Conservation (phyloP, 2,888 invertebrate species). For the Chloroclystis v-ata region DNA sequence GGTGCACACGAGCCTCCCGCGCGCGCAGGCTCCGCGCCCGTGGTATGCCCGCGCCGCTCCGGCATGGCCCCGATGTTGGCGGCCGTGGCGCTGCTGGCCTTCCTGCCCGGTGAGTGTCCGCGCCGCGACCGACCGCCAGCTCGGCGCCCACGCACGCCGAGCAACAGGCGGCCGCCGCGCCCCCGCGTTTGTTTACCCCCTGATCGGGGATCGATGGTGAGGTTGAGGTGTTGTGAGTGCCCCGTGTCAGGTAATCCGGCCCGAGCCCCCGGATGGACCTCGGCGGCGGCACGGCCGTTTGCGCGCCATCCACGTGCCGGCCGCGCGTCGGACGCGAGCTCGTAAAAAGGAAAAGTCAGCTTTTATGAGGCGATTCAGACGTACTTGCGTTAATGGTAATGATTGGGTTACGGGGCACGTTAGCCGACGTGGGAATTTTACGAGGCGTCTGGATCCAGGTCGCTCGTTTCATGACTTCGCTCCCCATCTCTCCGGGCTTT, state of each 20-base stretch:
- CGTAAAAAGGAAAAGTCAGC: slow-evolving; percentile 47
- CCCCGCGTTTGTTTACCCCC: slow-evolving; percentile 58
- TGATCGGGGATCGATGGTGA: slow-evolving; percentile 46
- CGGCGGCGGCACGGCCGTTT: slow-evolving; percentile 9
- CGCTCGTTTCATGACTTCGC: slow-evolving; percentile 29
- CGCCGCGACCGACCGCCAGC: slow-evolving; percentile 28
- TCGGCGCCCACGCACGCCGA: slow-evolving; percentile 28
- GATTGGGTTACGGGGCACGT: slow-evolving; percentile 38
- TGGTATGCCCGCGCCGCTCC: slow-evolving; percentile 75
- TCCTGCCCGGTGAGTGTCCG: slow-evolving; percentile 71
- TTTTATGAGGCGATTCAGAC: slow-evolving; percentile 55
- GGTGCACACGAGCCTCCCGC: slow-evolving; percentile 35
- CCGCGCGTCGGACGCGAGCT: slow-evolving; percentile 40
- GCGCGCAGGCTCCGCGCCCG: slow-evolving; percentile 69
- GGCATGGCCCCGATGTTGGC: slow-evolving; percentile 69
- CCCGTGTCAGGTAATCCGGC: slow-evolving; percentile 22
- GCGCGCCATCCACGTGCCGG: slow-evolving; percentile 32
- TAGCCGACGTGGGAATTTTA: slow-evolving; percentile 40
- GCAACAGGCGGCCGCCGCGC: slow-evolving; percentile 69
- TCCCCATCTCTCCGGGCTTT: not conserved
- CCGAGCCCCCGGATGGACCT: slow-evolving; percentile 38
- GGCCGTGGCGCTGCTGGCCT: slow-evolving; percentile 70
- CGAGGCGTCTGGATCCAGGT: slow-evolving; percentile 31
- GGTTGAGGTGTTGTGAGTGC: slow-evolving; percentile 69
- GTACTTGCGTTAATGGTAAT: slow-evolving; percentile 47